Evolutionary conservation across 2,797 vertebrate species (phyloP), one percentile per base, ranked within the genome.

Genomic region (Sebastes trivittatus): DNA sequence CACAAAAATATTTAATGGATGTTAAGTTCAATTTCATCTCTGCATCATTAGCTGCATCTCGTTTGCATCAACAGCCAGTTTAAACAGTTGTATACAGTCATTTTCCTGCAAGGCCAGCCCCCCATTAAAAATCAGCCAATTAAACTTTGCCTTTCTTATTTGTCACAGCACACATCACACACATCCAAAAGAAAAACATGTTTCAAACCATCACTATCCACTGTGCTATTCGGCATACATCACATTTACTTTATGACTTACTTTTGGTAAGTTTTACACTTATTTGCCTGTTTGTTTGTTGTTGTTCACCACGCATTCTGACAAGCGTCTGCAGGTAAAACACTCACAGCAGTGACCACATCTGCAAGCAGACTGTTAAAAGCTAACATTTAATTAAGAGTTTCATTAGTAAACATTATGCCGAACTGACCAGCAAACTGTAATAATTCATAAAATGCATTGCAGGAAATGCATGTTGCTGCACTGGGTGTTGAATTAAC

Each of bases 391-490:
- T 5, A 34, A 13, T 7, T 2, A 0, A 14, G 55, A 10, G 23
- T 46, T 20, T 55, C 2, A 29, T 7, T 10, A 16, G 20, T 20
- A 18, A 16, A 52, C 0, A 7, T 20, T 7, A 22, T 6, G 52
- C 75, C 63, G 72, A 70, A 63, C 4, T 22, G 8, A 61, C 1
- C 1, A 76, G 3, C 4, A 76, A 27, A 5, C 10, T 18, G 25
- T 7, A 1, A 4, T 5, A 5, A 67, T 6, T 61, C 1, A 9
- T 27, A 0, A 56, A 4, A 22, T 1, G 1, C 7, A 9, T 14
- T 9, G 2, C 20, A 34, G 5, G 3, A 5, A 2, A 56, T 23
- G 18, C 23, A 23, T 6, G 1, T 3, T 27, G 11, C 2, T 23
- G 58, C 2, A 23, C 3, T 60, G 8, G 11, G 2, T 20, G 38